phyloP scores from a whole-genome alignment of 2,797 vertebrate genomes.

The Saxicola maurus region DNA sequence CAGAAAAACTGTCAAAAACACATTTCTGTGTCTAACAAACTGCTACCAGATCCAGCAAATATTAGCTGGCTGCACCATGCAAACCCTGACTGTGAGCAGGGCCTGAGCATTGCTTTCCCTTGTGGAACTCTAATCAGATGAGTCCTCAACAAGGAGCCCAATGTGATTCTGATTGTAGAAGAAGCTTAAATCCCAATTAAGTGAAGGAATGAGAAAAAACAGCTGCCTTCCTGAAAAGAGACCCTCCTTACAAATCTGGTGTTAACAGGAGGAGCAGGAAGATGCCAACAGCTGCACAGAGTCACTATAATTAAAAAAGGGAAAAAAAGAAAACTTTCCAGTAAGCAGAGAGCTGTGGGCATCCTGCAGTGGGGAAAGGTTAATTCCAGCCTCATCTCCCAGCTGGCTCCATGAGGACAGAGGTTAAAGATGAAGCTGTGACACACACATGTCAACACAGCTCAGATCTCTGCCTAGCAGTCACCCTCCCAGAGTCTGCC shows the following conservation, averaged over 20 bases:
- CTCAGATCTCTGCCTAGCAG: background rate
- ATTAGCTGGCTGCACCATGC: too few species aligned
- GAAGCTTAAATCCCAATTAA: background rate
- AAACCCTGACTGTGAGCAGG: background rate
- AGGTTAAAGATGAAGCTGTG: slow-evolving; percentile 33
- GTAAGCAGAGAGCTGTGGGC: background rate
- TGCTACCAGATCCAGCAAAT: background rate
- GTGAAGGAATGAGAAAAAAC: slow-evolving; percentile 5
- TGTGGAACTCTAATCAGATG: background rate
- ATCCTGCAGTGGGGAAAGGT: slow-evolving; percentile 18
- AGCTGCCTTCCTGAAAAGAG: slow-evolving; percentile 55
- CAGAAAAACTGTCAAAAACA: background rate
- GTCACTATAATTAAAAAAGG: slow-evolving; percentile 66
- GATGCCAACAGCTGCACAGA: slow-evolving; percentile 57
- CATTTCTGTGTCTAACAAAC: background rate
- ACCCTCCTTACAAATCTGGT: background rate
- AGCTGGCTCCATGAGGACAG: background rate
- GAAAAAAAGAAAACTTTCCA: background rate
- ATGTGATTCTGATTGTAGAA: background rate
- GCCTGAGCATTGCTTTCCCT: background rate
- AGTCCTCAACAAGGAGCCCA: background rate
- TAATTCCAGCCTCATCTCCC: slow-evolving; percentile 1
- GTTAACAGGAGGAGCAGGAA: slow-evolving; percentile 54
- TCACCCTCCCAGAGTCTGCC: background rate
- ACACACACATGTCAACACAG: background rate